These are phyloP conservation scores for Ramazzottius varieornatus DNA, from an alignment of 2,888 invertebrate species.

Conservation along the genomic window DNA sequence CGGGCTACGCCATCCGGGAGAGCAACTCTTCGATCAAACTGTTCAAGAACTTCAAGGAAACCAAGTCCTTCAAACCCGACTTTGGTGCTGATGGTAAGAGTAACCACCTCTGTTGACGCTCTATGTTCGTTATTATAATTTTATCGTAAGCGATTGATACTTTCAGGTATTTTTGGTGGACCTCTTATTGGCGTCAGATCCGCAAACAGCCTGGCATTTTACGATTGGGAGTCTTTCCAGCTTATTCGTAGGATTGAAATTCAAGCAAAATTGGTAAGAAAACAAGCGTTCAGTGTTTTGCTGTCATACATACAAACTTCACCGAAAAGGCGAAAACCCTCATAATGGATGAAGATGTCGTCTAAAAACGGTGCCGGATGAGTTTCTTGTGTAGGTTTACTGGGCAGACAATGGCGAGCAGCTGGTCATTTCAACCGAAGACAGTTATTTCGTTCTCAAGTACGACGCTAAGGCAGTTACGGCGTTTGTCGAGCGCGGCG, in stretches of 20 bases:
- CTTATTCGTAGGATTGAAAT: slow-evolving; percentile 85
- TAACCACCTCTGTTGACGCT: background rate
- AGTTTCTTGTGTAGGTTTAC: slow-evolving; percentile 31
- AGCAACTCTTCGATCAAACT: slow-evolving; percentile 65
- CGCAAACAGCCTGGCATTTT: slow-evolving; percentile 70
- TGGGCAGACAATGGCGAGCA: slow-evolving; percentile 90
- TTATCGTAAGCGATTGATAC: background rate
- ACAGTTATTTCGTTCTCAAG: slow-evolving; percentile 71
- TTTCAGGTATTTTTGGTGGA: slow-evolving; percentile 59
- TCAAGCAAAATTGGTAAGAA: slow-evolving; percentile 45
- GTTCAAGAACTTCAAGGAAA: slow-evolving; percentile 94
- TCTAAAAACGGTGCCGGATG: too few relatives aligned
- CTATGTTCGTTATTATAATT: background rate
- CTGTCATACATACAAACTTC: background rate
- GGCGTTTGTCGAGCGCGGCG: slow-evolving; percentile 42
- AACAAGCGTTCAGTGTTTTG: background rate
- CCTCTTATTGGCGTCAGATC: slow-evolving; percentile 68
- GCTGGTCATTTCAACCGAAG: slow-evolving; percentile 76
- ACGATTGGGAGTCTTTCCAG: slow-evolving; percentile 84
- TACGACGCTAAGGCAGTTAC: slow-evolving; percentile 60
- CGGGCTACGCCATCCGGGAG: slow-evolving; percentile 52
- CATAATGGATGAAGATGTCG: too few relatives aligned
- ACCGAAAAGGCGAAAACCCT: too few relatives aligned
- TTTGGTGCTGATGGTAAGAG: slow-evolving; percentile 64
- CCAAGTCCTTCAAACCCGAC: slow-evolving; percentile 79